These are phyloP conservation scores for Champsocephalus gunnari DNA, from an alignment of 2,797 vertebrate species.

Conservation along the genomic window DNA sequence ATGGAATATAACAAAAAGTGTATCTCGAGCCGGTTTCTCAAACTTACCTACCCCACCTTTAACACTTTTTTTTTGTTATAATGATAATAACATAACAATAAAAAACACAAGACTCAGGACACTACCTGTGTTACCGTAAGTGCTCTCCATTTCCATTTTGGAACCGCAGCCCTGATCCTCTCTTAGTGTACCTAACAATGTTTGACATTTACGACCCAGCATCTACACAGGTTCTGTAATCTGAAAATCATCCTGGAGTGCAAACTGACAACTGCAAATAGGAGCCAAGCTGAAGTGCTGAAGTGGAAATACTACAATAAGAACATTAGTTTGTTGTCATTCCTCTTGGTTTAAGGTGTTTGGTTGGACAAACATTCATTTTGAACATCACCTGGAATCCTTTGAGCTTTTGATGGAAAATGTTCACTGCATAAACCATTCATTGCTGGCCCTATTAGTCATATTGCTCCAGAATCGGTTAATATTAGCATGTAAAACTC, in stretches of 20 bases:
- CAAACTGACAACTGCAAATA: not conserved
- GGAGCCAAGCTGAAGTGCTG: not conserved
- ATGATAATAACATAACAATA: not conserved
- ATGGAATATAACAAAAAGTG: too few species aligned
- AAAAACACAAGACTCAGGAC: not conserved
- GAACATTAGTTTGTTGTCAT: not conserved
- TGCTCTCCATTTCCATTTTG: not conserved
- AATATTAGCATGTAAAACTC: not conserved
- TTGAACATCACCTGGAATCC: not conserved
- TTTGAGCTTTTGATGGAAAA: not conserved
- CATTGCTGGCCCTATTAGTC: not conserved
- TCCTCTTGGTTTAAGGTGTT: not conserved
- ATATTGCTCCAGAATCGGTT: not conserved
- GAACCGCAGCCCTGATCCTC: not conserved
- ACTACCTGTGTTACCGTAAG: not conserved
- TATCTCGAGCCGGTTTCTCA: too few species aligned
- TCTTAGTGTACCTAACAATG: not conserved
- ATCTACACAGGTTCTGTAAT: not conserved
- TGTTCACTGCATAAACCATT: not conserved
- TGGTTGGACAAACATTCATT: not conserved
- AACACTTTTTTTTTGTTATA: not conserved
- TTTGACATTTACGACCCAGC: not conserved
- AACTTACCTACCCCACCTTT: too few species aligned
- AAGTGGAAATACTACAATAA: not conserved
- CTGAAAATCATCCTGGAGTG: not conserved